These are phyloP conservation scores for Drosophila serrata DNA, from an alignment of 1,140 invertebrate genomes.

Conservation along the genomic window DNA sequence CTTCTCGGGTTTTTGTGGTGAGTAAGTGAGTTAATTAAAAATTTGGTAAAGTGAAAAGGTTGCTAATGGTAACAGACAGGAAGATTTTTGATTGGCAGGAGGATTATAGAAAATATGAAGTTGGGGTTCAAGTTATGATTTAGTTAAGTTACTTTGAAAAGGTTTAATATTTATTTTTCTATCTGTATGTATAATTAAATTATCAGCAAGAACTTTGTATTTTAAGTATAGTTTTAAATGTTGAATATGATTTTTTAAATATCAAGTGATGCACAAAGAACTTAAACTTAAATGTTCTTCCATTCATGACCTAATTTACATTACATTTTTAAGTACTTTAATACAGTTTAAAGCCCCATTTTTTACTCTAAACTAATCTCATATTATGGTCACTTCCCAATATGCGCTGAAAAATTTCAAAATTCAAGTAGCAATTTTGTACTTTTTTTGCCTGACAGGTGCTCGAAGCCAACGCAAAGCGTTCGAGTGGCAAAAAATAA, in stretches of 20 bases:
- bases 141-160: neutral
- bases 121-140: neutral
- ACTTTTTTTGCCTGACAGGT: conserved; percentile 12
- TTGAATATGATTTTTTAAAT: too few relatives aligned
- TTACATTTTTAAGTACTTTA: neutral
- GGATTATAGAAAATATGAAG: too few relatives aligned
- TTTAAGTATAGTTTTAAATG: too few relatives aligned
- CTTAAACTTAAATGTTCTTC: neutral
- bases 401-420: conserved; percentile 11
- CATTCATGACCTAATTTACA: neutral
- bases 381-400: neutral
- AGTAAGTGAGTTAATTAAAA: conserved; percentile 9
- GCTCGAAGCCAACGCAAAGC: conserved; percentile 44
- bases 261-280: too few relatives aligned
- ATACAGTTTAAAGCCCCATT: neutral
- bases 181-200: too few relatives aligned
- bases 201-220: too few relatives aligned
- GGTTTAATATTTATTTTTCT: too few relatives aligned
- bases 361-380: neutral
- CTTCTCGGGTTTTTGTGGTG: neutral
- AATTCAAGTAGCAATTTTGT: conserved; percentile 9
- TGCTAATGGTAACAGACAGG: conserved; percentile 1
- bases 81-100: conserved; percentile 9
- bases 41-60: neutral
- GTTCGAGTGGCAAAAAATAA: conserved; percentile 54